Conservation (phyloP, 1,140 invertebrate species). For the Drosophila paulistorum region DNA sequence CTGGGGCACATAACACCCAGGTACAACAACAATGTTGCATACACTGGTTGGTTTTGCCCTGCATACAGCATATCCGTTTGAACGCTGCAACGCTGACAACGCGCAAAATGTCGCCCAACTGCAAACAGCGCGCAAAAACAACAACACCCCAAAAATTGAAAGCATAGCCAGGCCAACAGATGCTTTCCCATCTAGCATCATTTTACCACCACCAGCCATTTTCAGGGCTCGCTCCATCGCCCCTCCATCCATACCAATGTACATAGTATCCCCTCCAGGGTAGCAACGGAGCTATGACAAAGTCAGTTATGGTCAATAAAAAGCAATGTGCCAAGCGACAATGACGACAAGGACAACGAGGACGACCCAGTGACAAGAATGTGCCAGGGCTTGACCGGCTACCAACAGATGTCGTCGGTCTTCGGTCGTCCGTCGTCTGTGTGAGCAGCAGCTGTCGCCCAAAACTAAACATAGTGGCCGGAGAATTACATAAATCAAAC, state of each 20-base stretch:
- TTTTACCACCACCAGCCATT: not conserved
- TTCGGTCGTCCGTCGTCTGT: not conserved
- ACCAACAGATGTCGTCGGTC: not conserved
- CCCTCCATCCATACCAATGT: not conserved
- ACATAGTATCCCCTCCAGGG: slow-evolving; percentile 23
- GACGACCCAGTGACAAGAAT: slow-evolving; percentile 3
- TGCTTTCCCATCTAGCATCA: slow-evolving; percentile 20
- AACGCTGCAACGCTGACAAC: slow-evolving; percentile 39
- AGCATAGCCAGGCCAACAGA: slow-evolving; percentile 32
- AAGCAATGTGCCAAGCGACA: slow-evolving; percentile 74
- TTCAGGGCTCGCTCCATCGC: not conserved
- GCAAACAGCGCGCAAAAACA: slow-evolving; percentile 44
- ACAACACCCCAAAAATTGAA: slow-evolving; percentile 25
- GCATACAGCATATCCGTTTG: not conserved
- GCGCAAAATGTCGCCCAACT: slow-evolving; percentile 62
- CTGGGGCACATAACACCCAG: slow-evolving; percentile 47
- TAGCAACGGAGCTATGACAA: slow-evolving; percentile 55
- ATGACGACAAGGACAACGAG: slow-evolving; percentile 40
- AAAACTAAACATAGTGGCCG: slow-evolving; percentile 3
- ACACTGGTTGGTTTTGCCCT: slow-evolving; percentile 47
- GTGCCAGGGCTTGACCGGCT: not conserved
- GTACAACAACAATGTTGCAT: slow-evolving; percentile 64
- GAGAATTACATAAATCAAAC: slow-evolving; percentile 5
- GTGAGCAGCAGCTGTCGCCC: not conserved
- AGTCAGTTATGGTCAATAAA: slow-evolving; percentile 81